Percentiles rank a stretch among this genome's conserved stretches.
Conservation (phyloP, 2,113 vertebrate genomes). For the Mus musculus region GRCm39 chr4:140832501-140833000, state of each 20-base stretch:
- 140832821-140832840: neutral
- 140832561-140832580: neutral
- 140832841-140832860: neutral
- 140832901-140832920: neutral
- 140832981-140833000: neutral
- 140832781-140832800: neutral
- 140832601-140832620: neutral
- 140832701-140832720: neutral
- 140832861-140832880: neutral
- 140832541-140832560: neutral
- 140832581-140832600: neutral
- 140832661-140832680: neutral
- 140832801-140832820: neutral
- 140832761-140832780: neutral
- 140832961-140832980: neutral
- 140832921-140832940: neutral
- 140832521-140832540: neutral
- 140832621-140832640: neutral
- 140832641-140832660: neutral
- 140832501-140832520: fast-evolving
- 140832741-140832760: neutral
- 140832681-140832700: neutral
- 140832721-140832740: neutral
- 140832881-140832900: neutral
- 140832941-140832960: neutral